A percentile compares a stretch with the other conserved stretches of the same genome.
These are phyloP conservation scores for Lissocephala sabroskyi DNA, from an alignment of 2,888 invertebrate species.

Conservation along the genomic window DNA sequence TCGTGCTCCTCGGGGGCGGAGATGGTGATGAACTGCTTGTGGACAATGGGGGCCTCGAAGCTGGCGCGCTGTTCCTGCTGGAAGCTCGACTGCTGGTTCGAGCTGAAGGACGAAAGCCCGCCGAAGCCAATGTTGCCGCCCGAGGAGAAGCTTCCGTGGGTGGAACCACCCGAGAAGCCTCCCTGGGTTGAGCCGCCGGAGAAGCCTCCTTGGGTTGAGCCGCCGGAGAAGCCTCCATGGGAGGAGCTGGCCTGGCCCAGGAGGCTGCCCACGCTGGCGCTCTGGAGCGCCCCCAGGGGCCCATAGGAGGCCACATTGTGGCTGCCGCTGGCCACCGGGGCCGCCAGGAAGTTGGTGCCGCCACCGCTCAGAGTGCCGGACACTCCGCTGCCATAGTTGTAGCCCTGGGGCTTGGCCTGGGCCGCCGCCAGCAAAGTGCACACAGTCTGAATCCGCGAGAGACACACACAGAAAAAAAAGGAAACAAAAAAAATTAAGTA, in stretches of 20 bases:
- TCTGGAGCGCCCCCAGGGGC: conserved; percentile 40
- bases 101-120: conserved; percentile 33
- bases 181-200: conserved; percentile 9
- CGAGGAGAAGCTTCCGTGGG: conserved; percentile 2
- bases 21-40: conserved; percentile 68
- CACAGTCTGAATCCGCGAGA: no score
- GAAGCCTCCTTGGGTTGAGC: conserved; percentile 9
- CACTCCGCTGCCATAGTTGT: conserved; percentile 58
- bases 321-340: conserved; percentile 34
- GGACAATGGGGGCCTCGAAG: conserved; percentile 54
- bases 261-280: conserved; percentile 44
- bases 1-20: conserved; percentile 69
- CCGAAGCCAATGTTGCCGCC: conserved; percentile 43
- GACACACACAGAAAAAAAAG: no score
- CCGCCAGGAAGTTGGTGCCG: conserved; percentile 18
- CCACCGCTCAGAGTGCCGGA: conserved; percentile 35
- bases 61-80: conserved; percentile 38
- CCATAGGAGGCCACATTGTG: conserved; percentile 42
- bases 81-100: conserved; percentile 23
- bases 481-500: background rate
- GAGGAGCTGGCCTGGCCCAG: conserved; percentile 17
- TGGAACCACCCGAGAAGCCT: conserved; percentile 23
- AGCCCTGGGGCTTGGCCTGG: conserved; percentile 61
- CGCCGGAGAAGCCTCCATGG: conserved; percentile 13
- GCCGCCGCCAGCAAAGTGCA: conserved; percentile 43